Base-by-base conservation (phyloP, 2,888 invertebrate species). In the Galeruca laticollis region DNA sequence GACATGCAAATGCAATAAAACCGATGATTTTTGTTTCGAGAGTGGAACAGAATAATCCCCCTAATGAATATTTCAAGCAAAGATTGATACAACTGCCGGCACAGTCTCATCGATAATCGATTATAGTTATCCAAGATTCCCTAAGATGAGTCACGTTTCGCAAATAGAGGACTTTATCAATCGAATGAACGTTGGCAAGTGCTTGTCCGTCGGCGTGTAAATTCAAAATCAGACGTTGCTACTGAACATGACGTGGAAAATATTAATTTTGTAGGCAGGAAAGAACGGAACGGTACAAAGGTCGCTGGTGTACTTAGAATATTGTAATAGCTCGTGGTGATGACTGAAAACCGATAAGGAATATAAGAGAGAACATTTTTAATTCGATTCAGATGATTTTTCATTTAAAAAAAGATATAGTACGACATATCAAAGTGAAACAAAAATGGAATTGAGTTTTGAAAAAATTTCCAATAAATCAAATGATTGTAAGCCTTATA, bases 151-250 rank as follows among this genome's bases (percentile, higher is more conserved):
- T 66, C 66, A 66, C 66, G 66, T 66, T 66, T 66, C 13, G 59
- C 51, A 66, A 66, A 66, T 66, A 66, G 26, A 66, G 66, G 59
- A 60, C 66, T 66, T 60, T 66, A 66, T 66, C 66, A 66, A 66
- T 66, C 31, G 65, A 65, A 26, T 37, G 57, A 65, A 40, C 57
- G 65, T 13, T 59, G 47, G 57, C 57, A 59, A 65, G 59, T 65
- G 59, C 59, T 66, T 66, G 66, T 66, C 59, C 66, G 20, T 57
- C 65, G 47, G 31, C 26, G 37, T 66, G 66, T 52, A 59, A 59
- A 66, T 66, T 66, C 59, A 40, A 60, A 59, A 66, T 66, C 59
- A 66, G 65, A 59, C 65, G 13, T 56, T 56, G 33, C 33, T 15
- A 15, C 18, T 15, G 35, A 56, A 56, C 35, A 66, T 66, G 65